A percentile compares a stretch with the other conserved stretches of the same genome.
Conservation (phyloP, 2,113 vertebrate genomes). For the Lepisosteus osseus region DNA sequence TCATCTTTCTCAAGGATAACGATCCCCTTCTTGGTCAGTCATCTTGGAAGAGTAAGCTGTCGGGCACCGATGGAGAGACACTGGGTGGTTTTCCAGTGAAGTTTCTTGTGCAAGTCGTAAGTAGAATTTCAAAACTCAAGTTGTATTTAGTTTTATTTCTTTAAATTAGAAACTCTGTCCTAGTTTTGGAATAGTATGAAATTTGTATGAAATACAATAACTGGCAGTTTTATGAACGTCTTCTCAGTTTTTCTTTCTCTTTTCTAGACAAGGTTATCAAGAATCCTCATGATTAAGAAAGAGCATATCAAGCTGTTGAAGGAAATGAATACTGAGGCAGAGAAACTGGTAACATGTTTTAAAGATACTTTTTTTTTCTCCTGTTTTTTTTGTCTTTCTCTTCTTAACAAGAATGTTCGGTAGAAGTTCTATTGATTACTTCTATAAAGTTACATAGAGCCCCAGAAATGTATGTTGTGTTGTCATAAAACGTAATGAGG, state of each 20-base stretch:
- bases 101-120: slow-evolving; percentile 97
- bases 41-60: slow-evolving; percentile 87
- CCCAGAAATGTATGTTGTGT: not conserved
- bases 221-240: not conserved
- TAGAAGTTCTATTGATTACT: not conserved
- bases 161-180: too few species aligned
- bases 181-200: too few species aligned
- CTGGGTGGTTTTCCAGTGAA: slow-evolving; percentile 96
- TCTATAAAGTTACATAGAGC: too few species aligned
- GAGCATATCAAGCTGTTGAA: slow-evolving; percentile 94
- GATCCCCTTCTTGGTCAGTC: slow-evolving; percentile 90
- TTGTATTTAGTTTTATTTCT: not conserved
- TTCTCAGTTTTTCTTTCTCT: slow-evolving; percentile 30
- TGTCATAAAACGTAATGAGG: not conserved
- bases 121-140: slow-evolving; percentile 24
- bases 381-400: not conserved
- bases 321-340: slow-evolving; percentile 97
- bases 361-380: slow-evolving; percentile 17
- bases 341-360: slow-evolving; percentile 81
- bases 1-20: slow-evolving; percentile 68
- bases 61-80: slow-evolving; percentile 86
- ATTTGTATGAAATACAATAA: too few species aligned
- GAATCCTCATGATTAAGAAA: slow-evolving; percentile 99
- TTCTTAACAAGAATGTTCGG: not conserved
- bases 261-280: slow-evolving; percentile 88